Evolutionary conservation across 2,888 invertebrate genomes (phyloP), one percentile per base, ranked within the genome.

Genomic region (Tetramorium bicarinatum): DNA sequence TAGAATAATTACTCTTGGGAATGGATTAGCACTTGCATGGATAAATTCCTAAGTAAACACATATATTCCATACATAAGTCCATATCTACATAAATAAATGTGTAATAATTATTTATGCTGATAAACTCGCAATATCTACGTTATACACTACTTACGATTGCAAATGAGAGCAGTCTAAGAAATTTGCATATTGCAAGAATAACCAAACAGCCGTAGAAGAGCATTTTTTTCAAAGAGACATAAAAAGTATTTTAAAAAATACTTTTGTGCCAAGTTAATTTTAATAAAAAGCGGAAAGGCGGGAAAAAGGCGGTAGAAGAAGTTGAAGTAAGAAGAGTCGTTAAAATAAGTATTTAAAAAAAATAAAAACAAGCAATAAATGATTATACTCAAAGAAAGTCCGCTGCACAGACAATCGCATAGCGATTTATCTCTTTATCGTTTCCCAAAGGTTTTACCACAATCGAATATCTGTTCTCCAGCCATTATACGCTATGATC

Each of bases 21-120:
- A 21, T 38, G 25, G 54, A 41, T 38, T 3, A 41, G 9, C 13
- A 72, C 18, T 18, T 25, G 18, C 7, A 18, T 38, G 29, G 18
- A 29, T 47, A 66, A 21, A 71, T 56, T 25, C 3, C 6, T 56
- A 18, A 18, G 4, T 25, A 11, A 72, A 7, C 3, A 25, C 25
- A 41, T 25, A 34, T 34, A 34, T 34, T 34, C 4, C 3, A 34
- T 34, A 34, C 29, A 34, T 18, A 13, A 56, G 21, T 29, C 13
- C 18, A 41, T 25, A 59, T 59, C n/a, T 74, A 29, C 61, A 74
- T 61, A 74, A 44, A 74, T 74, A 74, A 59, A 29, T 4, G 44
- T n/a, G 13, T n/a, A 61, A 44, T 61, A 44, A 74, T 74, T n/a
- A 74, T 8, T 74, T 74, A 13, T 2, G 6, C n/a, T 61, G 15